Conservation (phyloP, 2,113 vertebrate genomes). For the Gymnorhina tibicen region DNA sequence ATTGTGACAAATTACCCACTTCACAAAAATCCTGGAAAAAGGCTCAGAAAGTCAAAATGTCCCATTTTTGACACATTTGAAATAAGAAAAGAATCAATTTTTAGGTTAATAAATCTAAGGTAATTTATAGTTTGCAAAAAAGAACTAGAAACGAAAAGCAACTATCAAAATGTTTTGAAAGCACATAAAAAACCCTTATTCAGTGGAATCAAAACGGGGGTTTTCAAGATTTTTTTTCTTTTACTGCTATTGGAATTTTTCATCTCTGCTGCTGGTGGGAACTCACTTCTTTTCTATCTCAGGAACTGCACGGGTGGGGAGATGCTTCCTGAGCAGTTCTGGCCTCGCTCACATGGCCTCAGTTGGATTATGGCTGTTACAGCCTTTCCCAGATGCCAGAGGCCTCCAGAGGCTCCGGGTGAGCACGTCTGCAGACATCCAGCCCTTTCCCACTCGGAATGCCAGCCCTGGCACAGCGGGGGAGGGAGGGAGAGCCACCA, state of each 20-base stretch:
- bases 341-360: background rate
- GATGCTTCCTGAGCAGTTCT: background rate
- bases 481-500: background rate
- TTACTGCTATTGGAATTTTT: background rate
- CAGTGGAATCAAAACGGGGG: background rate
- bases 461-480: background rate
- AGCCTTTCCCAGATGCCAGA: background rate
- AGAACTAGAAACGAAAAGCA: conserved; percentile 25
- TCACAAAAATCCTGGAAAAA: conserved; percentile 16
- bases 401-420: accelerated
- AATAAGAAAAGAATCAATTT: conserved; percentile 33
- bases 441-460: background rate
- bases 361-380: background rate
- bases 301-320: background rate
- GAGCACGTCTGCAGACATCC: background rate
- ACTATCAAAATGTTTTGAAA: conserved; percentile 53
- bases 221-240: background rate
- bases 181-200: background rate
- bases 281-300: background rate
- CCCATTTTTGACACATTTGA: conserved; percentile 1
- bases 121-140: conserved; percentile 45
- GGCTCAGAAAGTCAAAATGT: conserved; percentile 29
- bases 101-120: conserved; percentile 42
- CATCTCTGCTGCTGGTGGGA: background rate
- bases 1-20: conserved; percentile 48